Conservation (phyloP, 2,888 invertebrate genomes). For the Macaria liturata region DNA sequence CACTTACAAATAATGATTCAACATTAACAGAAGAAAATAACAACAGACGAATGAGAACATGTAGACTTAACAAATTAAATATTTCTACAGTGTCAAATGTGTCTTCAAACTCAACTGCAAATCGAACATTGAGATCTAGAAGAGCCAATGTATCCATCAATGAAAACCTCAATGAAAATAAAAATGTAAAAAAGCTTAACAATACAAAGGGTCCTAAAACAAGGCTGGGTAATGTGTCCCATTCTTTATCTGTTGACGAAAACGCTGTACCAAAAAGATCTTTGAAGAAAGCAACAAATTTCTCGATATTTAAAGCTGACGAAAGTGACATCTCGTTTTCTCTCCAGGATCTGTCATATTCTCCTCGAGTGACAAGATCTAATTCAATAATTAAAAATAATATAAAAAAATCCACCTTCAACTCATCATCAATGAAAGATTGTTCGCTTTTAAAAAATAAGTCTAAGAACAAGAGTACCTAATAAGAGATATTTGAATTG, state of each 20-base stretch:
- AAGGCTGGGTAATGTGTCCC: constrained; percentile 14
- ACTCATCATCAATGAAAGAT: not conserved
- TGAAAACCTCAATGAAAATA: constrained; percentile 1
- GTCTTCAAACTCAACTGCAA: constrained; percentile 19
- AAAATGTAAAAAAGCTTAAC: constrained; percentile 4
- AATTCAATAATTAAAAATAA: constrained; percentile 3
- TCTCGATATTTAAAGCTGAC: not conserved
- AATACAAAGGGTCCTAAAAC: not conserved
- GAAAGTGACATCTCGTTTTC: constrained; percentile 41
- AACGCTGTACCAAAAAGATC: constrained; percentile 7
- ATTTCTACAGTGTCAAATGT: constrained; percentile 27
- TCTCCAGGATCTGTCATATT: constrained; percentile 25
- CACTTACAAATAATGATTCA: constrained; percentile 4
- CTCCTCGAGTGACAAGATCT: constrained; percentile 5
- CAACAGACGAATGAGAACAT: constrained; percentile 36
- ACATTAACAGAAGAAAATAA: constrained; percentile 10
- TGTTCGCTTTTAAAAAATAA: constrained; percentile 1
- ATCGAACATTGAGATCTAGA: constrained; percentile 23
- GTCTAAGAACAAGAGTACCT: constrained; percentile 11
- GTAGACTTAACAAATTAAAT: constrained; percentile 29
- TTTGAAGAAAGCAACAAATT: constrained; percentile 4
- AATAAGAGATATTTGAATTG: constrained; percentile 18
- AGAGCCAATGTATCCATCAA: constrained; percentile 4
- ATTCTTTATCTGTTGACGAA: constrained; percentile 12
- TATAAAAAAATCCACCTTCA: constrained; percentile 2